Evolutionary conservation across 2,113 vertebrate species (phyloP).

Genomic region (Petromus typicus): DNA sequence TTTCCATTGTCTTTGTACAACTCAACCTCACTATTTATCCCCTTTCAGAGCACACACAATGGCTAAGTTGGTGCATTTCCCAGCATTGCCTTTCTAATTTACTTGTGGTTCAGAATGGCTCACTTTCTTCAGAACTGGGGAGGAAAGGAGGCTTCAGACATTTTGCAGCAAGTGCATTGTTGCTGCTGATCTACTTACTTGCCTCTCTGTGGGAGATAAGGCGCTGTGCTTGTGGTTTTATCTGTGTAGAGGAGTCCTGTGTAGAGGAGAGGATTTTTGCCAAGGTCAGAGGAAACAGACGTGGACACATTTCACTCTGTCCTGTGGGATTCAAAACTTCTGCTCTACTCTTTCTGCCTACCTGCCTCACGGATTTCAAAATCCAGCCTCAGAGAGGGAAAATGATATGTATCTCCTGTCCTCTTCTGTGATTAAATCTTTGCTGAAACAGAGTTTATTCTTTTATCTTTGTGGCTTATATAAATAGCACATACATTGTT

Average conservation of each 20-base stretch:
- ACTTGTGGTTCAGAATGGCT: not conserved
- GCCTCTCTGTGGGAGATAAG: not conserved
- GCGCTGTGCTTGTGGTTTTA: not conserved
- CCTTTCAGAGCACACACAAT: not conserved
- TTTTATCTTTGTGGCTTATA: not conserved
- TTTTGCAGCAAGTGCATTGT: not conserved
- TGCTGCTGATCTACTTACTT: not conserved
- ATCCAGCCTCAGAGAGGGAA: not conserved
- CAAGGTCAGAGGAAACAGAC: not conserved
- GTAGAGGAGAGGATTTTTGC: too few species aligned
- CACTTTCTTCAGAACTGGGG: not conserved
- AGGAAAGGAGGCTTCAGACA: not conserved
- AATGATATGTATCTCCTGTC: not conserved
- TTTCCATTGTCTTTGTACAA: not conserved
- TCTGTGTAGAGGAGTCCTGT: not conserved
- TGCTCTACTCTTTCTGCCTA: not conserved
- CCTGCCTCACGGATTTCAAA: not conserved
- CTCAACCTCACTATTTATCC: not conserved
- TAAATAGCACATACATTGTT: not conserved
- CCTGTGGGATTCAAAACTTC: not conserved
- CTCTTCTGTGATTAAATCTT: not conserved
- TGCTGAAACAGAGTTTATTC: not conserved
- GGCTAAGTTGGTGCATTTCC: not conserved
- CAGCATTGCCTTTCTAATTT: not conserved
- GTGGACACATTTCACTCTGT: not conserved